Percentiles rank a stretch among this genome's conserved stretches.
These are phyloP conservation scores for Procavia capensis DNA, from an alignment of 2,113 vertebrate species.

Conservation along the genomic window DNA sequence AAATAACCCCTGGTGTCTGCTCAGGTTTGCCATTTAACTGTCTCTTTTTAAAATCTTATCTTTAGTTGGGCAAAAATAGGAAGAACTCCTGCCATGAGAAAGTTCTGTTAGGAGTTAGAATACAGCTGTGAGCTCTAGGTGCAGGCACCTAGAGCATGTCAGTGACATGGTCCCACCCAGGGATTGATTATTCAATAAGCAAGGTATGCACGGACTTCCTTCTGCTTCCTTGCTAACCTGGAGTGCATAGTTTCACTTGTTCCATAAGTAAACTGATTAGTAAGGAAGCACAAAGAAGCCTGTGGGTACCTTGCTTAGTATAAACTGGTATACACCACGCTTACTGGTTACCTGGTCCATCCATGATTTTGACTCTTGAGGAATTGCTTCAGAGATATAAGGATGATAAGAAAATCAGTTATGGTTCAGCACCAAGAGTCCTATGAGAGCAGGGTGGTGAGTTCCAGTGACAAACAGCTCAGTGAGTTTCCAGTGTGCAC, in stretches of 20 bases:
- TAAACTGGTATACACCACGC: too few species aligned
- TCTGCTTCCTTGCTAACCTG: too few species aligned
- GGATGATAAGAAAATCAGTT: background rate
- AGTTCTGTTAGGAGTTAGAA: background rate
- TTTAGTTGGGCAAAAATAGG: background rate
- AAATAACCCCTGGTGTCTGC: background rate
- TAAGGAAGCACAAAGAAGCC: too few species aligned
- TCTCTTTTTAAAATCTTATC: background rate
- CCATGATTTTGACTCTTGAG: background rate
- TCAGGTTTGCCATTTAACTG: background rate
- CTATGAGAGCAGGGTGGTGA: background rate
- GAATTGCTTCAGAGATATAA: too few species aligned
- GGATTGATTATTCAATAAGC: too few species aligned
- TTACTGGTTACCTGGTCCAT: too few species aligned
- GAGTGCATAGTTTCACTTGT: too few species aligned
- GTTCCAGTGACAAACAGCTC: background rate
- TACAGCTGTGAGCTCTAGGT: background rate
- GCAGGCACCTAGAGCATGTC: background rate
- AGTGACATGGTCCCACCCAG: background rate
- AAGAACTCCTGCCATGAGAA: too few species aligned
- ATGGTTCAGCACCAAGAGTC: background rate
- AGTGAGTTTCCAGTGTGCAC: fast-evolving
- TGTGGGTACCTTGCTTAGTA: too few species aligned
- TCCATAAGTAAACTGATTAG: too few species aligned
- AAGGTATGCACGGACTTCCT: too few species aligned